These are phyloP conservation scores for Glyptemys insculpta DNA, from an alignment of 2,797 vertebrate genomes.

Conservation along the genomic window DNA sequence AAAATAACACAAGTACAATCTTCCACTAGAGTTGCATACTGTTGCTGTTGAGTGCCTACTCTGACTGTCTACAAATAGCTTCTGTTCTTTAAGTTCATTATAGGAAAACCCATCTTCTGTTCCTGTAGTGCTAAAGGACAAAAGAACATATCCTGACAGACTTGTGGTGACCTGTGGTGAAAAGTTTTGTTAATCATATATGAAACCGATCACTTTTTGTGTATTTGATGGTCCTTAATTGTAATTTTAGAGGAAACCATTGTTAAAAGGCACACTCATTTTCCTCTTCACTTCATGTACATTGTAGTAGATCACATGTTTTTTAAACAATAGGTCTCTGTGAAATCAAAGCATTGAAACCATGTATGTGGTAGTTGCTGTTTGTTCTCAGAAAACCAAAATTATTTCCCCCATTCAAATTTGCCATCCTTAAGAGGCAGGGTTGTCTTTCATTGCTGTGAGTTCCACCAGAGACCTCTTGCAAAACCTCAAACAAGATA, in stretches of 20 bases:
- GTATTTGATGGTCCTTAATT: neutral
- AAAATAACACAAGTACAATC: neutral
- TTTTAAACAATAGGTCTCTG: neutral
- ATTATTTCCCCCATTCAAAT: neutral
- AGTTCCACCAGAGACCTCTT: neutral
- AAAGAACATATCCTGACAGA: neutral
- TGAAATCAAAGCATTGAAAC: neutral
- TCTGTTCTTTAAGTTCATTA: neutral
- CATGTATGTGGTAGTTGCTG: fast-evolving
- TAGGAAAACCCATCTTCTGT: neutral
- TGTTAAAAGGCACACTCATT: neutral
- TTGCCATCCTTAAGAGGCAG: neutral
- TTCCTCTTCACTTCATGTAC: neutral
- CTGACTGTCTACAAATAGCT: neutral
- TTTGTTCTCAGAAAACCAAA: neutral
- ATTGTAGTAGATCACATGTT: neutral
- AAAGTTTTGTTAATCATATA: neutral
- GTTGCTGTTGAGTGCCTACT: neutral
- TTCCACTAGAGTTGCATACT: neutral
- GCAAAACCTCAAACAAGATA: neutral
- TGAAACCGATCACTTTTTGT: neutral
- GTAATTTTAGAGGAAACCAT: neutral
- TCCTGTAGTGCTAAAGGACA: neutral
- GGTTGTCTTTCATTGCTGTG: neutral
- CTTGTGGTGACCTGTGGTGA: neutral